Evolutionary conservation across 1,140 invertebrate species (phyloP).

Genomic region (Eumaeus atala): DNA sequence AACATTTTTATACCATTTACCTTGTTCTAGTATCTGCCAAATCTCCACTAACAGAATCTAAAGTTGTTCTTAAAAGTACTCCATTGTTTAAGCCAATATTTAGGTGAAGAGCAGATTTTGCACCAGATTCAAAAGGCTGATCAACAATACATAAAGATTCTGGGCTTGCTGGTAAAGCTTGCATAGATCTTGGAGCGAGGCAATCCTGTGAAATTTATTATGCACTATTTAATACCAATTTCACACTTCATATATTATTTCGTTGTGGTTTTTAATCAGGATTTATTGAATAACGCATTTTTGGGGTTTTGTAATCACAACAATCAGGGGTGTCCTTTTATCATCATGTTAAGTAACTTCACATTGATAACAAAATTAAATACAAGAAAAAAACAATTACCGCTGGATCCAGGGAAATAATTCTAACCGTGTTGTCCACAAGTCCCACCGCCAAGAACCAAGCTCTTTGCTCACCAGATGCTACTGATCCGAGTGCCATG

Average conservation of each 20-base stretch:
- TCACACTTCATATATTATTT: conserved; percentile 1
- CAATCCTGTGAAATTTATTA: conserved; percentile 79
- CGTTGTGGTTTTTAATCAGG: conserved; percentile 30
- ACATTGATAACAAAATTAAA: conserved; percentile 6
- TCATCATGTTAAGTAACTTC: conserved; percentile 53
- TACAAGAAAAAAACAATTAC: conserved; percentile 69
- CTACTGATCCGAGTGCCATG: conserved; percentile 97
- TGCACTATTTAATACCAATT: conserved; percentile 3
- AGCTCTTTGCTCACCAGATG: conserved; percentile 94
- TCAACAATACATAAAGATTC: conserved; percentile 98
- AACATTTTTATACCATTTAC: conserved; percentile 30
- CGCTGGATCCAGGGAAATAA: conserved; percentile 96
- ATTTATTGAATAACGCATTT: conserved; percentile 70
- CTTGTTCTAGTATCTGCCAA: conserved; percentile 97
- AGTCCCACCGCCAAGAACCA: conserved; percentile 98
- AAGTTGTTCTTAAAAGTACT: conserved; percentile 93
- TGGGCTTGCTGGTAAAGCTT: conserved; percentile 95
- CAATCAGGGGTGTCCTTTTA: conserved; percentile 71
- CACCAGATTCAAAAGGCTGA: conserved; percentile 79
- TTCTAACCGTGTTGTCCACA: conserved; percentile 96
- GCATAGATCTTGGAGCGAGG: conserved; percentile 94
- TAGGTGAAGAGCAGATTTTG: conserved; percentile 87
- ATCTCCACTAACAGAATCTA: conserved; percentile 98
- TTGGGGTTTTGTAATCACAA: conserved; percentile 67
- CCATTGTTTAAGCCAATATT: conserved; percentile 99